Percentiles rank a stretch among this genome's conserved stretches.
These are phyloP conservation scores for Ciconia maguari DNA, from an alignment of 2,113 vertebrate species.

Conservation along the genomic window DNA sequence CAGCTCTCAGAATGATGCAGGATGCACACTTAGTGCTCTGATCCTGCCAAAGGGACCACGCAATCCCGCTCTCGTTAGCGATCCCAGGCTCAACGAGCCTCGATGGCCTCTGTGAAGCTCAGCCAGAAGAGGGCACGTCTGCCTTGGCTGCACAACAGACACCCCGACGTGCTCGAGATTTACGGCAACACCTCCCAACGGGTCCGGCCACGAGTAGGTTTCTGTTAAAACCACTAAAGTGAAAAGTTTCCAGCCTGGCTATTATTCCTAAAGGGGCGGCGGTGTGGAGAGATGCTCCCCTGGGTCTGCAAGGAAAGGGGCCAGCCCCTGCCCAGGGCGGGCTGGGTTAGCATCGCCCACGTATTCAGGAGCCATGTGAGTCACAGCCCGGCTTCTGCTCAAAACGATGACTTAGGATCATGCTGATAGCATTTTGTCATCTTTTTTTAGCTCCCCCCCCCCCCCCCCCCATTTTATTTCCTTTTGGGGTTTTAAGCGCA, in stretches of 20 bases:
- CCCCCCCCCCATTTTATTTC: not conserved
- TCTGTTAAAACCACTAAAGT: not conserved
- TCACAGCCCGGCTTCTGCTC: not conserved
- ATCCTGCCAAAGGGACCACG: not conserved
- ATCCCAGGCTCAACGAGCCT: not conserved
- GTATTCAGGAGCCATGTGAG: not conserved
- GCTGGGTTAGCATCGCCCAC: not conserved
- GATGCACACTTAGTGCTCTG: not conserved
- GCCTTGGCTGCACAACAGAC: not conserved
- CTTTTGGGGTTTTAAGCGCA: not conserved
- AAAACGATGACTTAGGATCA: not conserved
- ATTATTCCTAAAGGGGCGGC: not conserved
- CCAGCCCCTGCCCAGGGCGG: not conserved
- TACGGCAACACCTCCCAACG: accelerated
- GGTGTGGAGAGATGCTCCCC: not conserved
- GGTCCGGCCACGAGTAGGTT: accelerated
- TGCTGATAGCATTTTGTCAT: not conserved
- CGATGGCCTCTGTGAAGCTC: accelerated
- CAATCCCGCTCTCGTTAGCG: accelerated
- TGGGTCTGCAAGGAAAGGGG: not conserved
- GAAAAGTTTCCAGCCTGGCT: not conserved
- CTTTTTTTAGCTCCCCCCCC: not conserved
- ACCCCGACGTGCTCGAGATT: accelerated
- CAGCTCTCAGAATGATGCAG: not conserved
- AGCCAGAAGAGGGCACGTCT: not conserved